phyloP scores from a whole-genome alignment of 2,797 vertebrate species.

The Chloroceryle inda region DNA sequence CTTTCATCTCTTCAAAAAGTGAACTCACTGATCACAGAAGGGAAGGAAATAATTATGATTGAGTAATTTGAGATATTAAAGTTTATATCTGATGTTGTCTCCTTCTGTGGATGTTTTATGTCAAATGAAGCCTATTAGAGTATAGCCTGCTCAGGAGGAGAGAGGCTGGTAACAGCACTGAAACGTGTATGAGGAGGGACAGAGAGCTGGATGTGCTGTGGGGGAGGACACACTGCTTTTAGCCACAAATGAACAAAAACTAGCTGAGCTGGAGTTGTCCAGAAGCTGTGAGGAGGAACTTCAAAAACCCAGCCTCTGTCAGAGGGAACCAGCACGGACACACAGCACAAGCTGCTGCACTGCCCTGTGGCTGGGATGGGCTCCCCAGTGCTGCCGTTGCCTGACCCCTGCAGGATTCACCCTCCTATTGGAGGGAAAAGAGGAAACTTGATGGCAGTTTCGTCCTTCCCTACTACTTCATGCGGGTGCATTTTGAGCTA shows the following conservation, averaged over 20 bases:
- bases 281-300: neutral
- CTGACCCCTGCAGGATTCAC: neutral
- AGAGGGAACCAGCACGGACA: accelerated
- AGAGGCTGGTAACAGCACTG: neutral
- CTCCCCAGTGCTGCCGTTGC: neutral
- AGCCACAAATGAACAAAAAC: neutral
- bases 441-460: neutral
- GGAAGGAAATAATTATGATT: neutral
- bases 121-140: neutral
- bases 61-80: neutral
- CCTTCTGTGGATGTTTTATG: neutral
- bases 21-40: neutral
- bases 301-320: neutral
- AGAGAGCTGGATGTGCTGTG: neutral
- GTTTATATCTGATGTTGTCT: neutral
- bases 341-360: neutral
- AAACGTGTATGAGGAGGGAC: neutral
- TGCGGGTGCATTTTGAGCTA: neutral
- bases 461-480: accelerated
- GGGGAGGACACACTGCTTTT: neutral
- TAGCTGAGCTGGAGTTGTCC: neutral
- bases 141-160: neutral
- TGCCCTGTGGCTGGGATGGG: accelerated
- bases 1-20: neutral
- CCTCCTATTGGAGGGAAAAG: neutral